Base-by-base conservation (phyloP, 2,888 invertebrate genomes). In the Disparrhopalites patrizii region DNA sequence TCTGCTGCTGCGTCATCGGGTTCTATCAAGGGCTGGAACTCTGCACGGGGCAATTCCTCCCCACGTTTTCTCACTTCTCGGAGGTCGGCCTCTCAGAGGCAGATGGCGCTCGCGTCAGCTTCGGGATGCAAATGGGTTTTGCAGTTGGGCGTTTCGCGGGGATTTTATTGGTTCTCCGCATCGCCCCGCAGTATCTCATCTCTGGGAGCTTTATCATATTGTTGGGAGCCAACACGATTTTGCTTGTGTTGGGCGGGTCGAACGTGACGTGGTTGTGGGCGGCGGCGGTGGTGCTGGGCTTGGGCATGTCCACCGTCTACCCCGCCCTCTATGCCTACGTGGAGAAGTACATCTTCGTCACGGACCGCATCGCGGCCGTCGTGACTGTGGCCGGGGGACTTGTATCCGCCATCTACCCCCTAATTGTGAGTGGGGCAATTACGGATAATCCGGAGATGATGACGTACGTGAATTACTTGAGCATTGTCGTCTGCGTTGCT, bases 21-120 rank as follows among this genome's bases (percentile, higher is more conserved):
- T 51, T 40, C 18, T 70, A 68, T 40, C 61, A 54, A 18, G 69
- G 65, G 8, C 60, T 68, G 65, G 69, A 71, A 57, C 50, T 65
- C 20, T 58, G 55, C 18, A 65, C 40, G 1, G 28, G 27, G n/a
- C 54, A 62, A 23, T 62, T 62, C 18, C 18, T 62, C 15, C 36
- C 54, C 4, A 51, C 62, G 3, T 62, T 62, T 27, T 2, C 52
- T n/a, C 8, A 4, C 20, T 62, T 52, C 33, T 31, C 62, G 18
- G 10, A 36, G 10, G 54, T 62, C 2, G 13, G 4, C 3, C 54
- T 62, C 13, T 54, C 54, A 3, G 38, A 62, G 18, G 33, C 27
- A 2, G 40, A 62, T 33, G 54, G 38, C 1, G 54, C 62, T 27
- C 23, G 7, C 2, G 33, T 62, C 2, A 27, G 25, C 23, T 62